Conservation (phyloP, 2,888 invertebrate genomes). For the Sesia bembeciformis region DNA sequence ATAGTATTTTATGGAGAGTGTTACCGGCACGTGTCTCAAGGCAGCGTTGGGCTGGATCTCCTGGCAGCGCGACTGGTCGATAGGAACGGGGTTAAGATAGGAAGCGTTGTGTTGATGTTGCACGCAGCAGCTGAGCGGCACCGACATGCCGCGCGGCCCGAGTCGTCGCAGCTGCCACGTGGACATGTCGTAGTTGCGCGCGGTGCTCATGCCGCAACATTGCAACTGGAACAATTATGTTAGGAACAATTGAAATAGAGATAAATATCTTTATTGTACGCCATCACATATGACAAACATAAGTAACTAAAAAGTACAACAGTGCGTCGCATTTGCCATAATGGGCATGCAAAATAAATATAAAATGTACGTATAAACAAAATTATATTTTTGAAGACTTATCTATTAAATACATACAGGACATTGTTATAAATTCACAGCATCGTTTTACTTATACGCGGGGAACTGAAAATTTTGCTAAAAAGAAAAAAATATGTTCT, state of each 20-base stretch:
- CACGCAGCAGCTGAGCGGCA: conserved; percentile 83
- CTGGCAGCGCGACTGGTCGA: conserved; percentile 83
- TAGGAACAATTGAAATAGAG: not conserved
- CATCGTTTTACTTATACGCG: too few species aligned
- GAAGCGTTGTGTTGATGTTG: conserved; percentile 66
- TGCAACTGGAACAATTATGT: conserved; percentile 75
- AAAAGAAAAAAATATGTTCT: too few species aligned
- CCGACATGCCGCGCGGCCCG: conserved; percentile 79
- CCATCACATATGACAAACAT: too few species aligned
- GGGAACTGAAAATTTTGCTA: too few species aligned
- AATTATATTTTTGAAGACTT: too few species aligned
- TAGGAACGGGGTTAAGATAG: conserved; percentile 83
- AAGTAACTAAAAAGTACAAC: too few species aligned
- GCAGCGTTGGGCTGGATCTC: conserved; percentile 72
- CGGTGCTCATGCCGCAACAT: conserved; percentile 86
- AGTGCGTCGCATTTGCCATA: too few species aligned
- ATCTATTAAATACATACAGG: too few species aligned
- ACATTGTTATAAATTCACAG: too few species aligned
- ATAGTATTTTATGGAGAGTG: not conserved
- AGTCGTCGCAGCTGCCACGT: conserved; percentile 85
- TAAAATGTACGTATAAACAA: too few species aligned
- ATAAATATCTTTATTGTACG: not conserved
- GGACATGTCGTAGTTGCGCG: conserved; percentile 86
- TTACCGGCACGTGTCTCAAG: conserved; percentile 76
- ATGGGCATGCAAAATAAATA: too few species aligned